phyloP scores from a whole-genome alignment of 2,888 invertebrate genomes.

The Drosophila meridionalis region DNA sequence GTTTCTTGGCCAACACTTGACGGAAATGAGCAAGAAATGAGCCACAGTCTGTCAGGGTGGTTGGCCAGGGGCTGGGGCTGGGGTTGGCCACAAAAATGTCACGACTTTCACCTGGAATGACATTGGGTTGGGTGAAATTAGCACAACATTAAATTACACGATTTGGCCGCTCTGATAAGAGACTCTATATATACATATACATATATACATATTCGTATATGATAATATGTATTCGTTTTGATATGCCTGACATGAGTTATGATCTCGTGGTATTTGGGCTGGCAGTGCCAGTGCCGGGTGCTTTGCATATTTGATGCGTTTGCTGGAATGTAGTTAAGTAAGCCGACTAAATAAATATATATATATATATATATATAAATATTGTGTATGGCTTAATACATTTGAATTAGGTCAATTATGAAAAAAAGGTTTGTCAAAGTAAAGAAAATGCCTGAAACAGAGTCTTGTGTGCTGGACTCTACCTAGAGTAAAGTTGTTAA shows the following conservation, averaged over 20 bases:
- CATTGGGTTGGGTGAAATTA: conserved; percentile 66
- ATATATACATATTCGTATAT: conserved; percentile 21
- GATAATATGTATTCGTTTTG: conserved; percentile 24
- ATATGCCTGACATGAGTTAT: conserved; percentile 72
- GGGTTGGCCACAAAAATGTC: conserved; percentile 68
- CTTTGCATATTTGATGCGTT: conserved; percentile 60
- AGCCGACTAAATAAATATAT: conserved; percentile 36
- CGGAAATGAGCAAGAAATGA: conserved; percentile 77
- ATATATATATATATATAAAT: conserved; percentile 11
- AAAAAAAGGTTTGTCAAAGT: not conserved
- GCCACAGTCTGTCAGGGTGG: conserved; percentile 34
- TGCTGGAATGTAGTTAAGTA: conserved; percentile 48
- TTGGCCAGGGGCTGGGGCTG: not conserved
- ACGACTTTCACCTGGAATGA: conserved; percentile 69
- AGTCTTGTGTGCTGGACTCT: not conserved
- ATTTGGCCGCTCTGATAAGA: conserved; percentile 69
- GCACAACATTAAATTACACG: conserved; percentile 81
- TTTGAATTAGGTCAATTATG: conserved; percentile 63
- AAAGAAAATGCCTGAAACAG: not conserved
- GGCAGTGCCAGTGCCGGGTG: conserved; percentile 20
- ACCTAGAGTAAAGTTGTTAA: not conserved
- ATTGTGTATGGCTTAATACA: conserved; percentile 28
- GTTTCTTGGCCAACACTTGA: conserved; percentile 73
- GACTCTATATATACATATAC: conserved; percentile 16
- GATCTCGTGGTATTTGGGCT: conserved; percentile 53